A percentile compares a stretch with the other conserved stretches of the same genome.
These are phyloP conservation scores for Stercorarius parasiticus DNA, from an alignment of 2,113 vertebrate species.

Conservation along the genomic window DNA sequence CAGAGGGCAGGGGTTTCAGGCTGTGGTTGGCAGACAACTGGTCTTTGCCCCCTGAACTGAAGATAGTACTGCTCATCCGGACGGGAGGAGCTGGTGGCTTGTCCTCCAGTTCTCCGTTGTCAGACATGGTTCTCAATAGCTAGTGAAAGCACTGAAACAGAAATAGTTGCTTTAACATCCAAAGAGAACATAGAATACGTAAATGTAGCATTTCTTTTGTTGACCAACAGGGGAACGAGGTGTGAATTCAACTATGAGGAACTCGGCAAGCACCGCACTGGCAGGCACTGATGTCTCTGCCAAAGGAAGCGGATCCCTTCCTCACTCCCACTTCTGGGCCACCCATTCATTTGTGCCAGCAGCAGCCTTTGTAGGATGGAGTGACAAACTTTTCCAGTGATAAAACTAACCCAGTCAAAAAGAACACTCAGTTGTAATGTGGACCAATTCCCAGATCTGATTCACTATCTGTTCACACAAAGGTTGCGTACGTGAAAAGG, in stretches of 20 bases:
- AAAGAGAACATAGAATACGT: background rate
- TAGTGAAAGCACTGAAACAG: conserved; percentile 59
- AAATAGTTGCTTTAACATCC: background rate
- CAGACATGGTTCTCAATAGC: conserved; percentile 83
- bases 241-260: background rate
- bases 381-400: background rate
- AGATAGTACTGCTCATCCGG: conserved; percentile 91
- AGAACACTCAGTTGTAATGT: background rate
- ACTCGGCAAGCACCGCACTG: rapidly evolving
- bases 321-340: background rate
- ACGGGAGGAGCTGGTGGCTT: conserved; percentile 98
- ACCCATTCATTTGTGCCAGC: background rate
- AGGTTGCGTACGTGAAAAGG: rapidly evolving
- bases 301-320: background rate
- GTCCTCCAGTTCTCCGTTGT: conserved; percentile 95
- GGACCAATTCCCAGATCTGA: background rate
- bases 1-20: conserved; percentile 93
- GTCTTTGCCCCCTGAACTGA: conserved; percentile 89
- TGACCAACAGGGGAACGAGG: background rate
- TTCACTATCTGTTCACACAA: background rate
- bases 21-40: conserved; percentile 88
- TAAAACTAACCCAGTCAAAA: background rate
- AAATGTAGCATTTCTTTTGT: background rate
- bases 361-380: background rate
- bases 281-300: background rate